Conservation (phyloP, 2,113 vertebrate species). For the Strix aluco region DNA sequence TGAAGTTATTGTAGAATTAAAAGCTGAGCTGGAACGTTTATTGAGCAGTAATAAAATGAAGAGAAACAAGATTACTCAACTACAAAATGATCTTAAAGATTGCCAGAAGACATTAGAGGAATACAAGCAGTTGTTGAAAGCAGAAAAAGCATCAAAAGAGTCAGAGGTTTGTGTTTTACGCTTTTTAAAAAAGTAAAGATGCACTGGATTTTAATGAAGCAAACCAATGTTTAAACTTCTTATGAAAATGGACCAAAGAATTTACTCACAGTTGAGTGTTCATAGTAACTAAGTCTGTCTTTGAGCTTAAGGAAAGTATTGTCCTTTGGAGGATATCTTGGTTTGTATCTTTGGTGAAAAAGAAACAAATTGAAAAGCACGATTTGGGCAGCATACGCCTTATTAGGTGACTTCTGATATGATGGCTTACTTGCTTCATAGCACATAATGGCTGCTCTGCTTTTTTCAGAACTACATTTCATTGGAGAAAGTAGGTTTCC, state of each 20-base stretch:
- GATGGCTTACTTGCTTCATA: background rate
- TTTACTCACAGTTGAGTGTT: background rate
- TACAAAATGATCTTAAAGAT: slow-evolving; percentile 83
- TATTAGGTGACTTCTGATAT: background rate
- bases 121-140: slow-evolving; percentile 74
- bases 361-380: background rate
- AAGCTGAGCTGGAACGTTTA: slow-evolving; percentile 85
- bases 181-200: background rate
- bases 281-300: background rate
- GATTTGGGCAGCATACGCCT: background rate
- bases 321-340: background rate
- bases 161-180: slow-evolving; percentile 70
- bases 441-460: background rate
- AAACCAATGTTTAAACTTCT: background rate
- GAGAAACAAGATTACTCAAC: slow-evolving; percentile 80
- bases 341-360: background rate
- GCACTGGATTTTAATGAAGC: background rate
- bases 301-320: background rate
- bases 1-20: slow-evolving; percentile 80
- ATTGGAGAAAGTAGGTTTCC: background rate
- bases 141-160: slow-evolving; percentile 57
- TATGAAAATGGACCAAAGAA: background rate
- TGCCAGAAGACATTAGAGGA: slow-evolving; percentile 70
- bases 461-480: background rate
- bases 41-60: slow-evolving; percentile 86